Conservation (phyloP, 2,113 vertebrate species). For the Tychaedon coryphoeus region DNA sequence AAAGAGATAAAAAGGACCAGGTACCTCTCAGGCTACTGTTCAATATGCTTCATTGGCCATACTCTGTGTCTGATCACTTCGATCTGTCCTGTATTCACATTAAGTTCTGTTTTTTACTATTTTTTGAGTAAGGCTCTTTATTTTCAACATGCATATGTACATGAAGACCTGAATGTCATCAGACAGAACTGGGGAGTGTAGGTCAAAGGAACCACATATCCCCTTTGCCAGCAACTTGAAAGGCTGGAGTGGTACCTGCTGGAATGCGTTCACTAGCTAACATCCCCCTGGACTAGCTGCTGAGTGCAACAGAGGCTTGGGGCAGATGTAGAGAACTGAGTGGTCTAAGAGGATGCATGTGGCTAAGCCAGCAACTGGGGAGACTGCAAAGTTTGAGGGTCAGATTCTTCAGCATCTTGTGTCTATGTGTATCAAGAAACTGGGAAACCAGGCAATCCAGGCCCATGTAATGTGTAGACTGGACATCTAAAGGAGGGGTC, state of each 20-base stretch:
- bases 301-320: neutral
- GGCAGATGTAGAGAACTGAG: neutral
- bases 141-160: rapidly evolving
- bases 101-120: neutral
- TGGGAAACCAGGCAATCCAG: neutral
- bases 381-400: neutral
- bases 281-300: neutral
- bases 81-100: neutral
- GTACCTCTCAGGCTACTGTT: neutral
- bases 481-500: too few species aligned
- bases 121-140: neutral
- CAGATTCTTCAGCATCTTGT: neutral
- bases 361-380: neutral
- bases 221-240: neutral
- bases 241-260: neutral
- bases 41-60: neutral
- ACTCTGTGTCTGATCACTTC: rapidly evolving
- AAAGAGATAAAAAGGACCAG: neutral
- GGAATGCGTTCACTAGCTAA: neutral
- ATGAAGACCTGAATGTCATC: neutral
- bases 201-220: rapidly evolving
- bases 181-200: neutral
- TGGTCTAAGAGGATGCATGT: neutral
- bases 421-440: neutral
- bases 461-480: neutral